phyloP scores from a whole-genome alignment of 92 coral and sea anemone species.

The Epizoanthus fatuus region DNA sequence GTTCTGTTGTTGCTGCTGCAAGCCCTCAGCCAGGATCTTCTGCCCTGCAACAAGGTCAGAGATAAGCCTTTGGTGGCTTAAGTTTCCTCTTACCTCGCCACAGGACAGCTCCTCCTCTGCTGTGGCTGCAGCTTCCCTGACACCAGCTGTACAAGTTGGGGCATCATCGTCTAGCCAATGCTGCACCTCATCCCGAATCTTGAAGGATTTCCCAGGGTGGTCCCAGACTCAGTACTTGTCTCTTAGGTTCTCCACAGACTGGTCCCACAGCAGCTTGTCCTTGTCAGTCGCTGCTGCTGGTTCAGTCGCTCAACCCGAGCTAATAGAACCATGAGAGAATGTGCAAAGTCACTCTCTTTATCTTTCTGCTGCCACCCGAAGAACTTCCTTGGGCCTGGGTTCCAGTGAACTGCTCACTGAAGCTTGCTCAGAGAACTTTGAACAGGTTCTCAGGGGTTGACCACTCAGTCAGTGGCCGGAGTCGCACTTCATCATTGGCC shows the following conservation, averaged over 20 bases:
- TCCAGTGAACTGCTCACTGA: conserved; percentile 25
- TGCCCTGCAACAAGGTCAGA: neutral
- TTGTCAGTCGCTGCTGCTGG: conserved; percentile 19
- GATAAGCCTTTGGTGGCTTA: neutral
- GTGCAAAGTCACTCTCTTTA: conserved; percentile 19
- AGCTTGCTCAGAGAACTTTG: neutral
- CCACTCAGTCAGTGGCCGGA: conserved; percentile 34
- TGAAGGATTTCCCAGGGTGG: neutral
- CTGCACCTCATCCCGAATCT: neutral
- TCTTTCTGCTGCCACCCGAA: conserved; percentile 22
- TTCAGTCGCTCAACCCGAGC: conserved; percentile 26
- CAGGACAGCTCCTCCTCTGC: neutral
- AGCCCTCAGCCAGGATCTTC: neutral
- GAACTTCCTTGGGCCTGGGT: conserved; percentile 50
- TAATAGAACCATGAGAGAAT: conserved; percentile 34
- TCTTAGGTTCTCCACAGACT: conserved; percentile 53
- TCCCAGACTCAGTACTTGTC: conserved; percentile 26
- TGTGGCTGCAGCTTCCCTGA: neutral
- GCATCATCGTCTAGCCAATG: neutral
- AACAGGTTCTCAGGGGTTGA: conserved; percentile 6
- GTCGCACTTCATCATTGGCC: conserved; percentile 50
- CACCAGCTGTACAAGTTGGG: neutral
- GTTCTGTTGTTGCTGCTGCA: neutral
- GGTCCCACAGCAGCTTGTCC: conserved; percentile 56
- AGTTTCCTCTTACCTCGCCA: neutral